Percentiles rank a stretch among this genome's conserved stretches.
These are phyloP conservation scores for Drosophila jambulina DNA, from an alignment of 1,140 invertebrate species.

Conservation along the genomic window DNA sequence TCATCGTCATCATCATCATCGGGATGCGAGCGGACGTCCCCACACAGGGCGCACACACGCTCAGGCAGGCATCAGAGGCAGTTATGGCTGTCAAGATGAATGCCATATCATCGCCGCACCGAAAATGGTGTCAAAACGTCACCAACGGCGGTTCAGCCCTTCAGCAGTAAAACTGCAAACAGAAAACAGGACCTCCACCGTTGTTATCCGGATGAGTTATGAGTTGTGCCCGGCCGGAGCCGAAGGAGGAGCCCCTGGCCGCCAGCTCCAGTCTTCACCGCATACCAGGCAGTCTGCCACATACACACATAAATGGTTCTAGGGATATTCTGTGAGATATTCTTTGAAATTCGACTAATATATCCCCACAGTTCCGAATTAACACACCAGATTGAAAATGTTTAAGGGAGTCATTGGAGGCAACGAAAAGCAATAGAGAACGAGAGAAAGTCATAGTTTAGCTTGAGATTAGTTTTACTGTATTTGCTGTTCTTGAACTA, in stretches of 20 bases:
- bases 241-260: slow-evolving; percentile 4
- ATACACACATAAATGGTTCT: not conserved
- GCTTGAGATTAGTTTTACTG: not conserved
- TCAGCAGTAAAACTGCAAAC: slow-evolving; percentile 57
- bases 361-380: slow-evolving; percentile 22
- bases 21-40: slow-evolving; percentile 29
- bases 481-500: not conserved
- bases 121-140: slow-evolving; percentile 84
- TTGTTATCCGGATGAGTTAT: slow-evolving; percentile 80
- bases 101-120: slow-evolving; percentile 82
- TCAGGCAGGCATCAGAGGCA: slow-evolving; percentile 54
- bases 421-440: slow-evolving; percentile 32
- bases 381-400: slow-evolving; percentile 72
- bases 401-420: slow-evolving; percentile 64
- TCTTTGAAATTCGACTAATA: slow-evolving; percentile 46
- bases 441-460: not conserved
- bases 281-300: slow-evolving; percentile 58
- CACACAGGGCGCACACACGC: slow-evolving; percentile 21
- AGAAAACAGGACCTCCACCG: slow-evolving; percentile 41
- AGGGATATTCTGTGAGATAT: slow-evolving; percentile 35
- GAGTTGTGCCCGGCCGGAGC: slow-evolving; percentile 54
- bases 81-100: slow-evolving; percentile 84
- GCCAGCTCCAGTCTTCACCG: slow-evolving; percentile 5
- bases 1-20: slow-evolving; percentile 57
- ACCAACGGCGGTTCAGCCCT: slow-evolving; percentile 59